phyloP scores from a whole-genome alignment of 2,797 vertebrate species.

The Garrulus glandarius region DNA sequence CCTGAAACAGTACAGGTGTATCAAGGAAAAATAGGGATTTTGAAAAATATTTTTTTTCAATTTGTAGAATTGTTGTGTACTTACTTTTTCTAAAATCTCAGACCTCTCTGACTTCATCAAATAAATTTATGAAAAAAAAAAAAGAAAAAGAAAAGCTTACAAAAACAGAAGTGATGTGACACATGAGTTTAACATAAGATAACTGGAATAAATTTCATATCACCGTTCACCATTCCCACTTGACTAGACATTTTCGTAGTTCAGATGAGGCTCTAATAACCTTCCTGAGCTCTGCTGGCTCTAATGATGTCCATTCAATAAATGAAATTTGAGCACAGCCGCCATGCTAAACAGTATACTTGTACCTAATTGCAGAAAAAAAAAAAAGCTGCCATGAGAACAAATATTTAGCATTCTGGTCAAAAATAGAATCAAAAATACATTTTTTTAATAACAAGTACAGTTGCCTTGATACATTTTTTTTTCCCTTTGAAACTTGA shows the following conservation, averaged over 20 bases:
- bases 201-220: slow-evolving; percentile 60
- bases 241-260: slow-evolving; percentile 71
- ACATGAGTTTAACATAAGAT: slow-evolving; percentile 47
- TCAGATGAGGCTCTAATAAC: slow-evolving; percentile 73
- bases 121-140: background rate
- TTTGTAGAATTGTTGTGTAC: background rate
- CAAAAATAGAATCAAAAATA: background rate
- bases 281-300: slow-evolving; percentile 63
- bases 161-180: background rate
- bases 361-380: slow-evolving; percentile 21
- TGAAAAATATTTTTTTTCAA: rapidly evolving
- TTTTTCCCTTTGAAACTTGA: background rate
- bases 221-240: slow-evolving; percentile 34
- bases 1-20: background rate
- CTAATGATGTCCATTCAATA: slow-evolving; percentile 72
- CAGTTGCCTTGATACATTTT: background rate
- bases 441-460: background rate
- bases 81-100: background rate
- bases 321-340: slow-evolving; percentile 30
- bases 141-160: background rate
- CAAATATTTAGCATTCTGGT: background rate
- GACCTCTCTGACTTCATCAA: background rate
- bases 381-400: background rate
- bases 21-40: background rate
- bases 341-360: slow-evolving; percentile 33